Conservation (phyloP, 1,140 invertebrate species). For the Globodera rostochiensis region DNA sequence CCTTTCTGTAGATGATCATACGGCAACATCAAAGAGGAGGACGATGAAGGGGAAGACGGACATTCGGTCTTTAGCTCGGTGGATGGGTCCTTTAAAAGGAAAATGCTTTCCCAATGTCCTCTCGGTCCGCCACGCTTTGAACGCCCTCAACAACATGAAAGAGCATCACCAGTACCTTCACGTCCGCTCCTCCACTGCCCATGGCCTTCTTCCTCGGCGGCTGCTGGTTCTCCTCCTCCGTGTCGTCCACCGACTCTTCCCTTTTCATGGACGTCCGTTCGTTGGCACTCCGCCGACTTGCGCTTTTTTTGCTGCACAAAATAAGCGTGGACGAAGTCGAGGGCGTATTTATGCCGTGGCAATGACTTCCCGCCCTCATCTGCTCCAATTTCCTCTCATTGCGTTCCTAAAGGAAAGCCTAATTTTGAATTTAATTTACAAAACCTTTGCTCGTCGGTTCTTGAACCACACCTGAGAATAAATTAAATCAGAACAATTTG, state of each 20-base stretch:
- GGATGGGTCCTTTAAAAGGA: neutral
- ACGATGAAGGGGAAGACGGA: neutral
- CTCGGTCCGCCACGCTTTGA: neutral
- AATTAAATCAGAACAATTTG: neutral
- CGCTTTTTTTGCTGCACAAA: neutral
- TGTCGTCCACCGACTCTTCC: conserved; percentile 28
- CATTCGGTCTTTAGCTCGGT: neutral
- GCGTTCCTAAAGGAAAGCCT: neutral
- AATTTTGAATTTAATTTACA: neutral
- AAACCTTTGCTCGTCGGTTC: conserved; percentile 27
- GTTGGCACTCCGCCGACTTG: neutral
- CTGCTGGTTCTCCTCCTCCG: conserved; percentile 28
- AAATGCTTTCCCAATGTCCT: neutral
- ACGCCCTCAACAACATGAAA: neutral
- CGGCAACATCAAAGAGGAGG: neutral
- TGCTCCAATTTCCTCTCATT: conserved; percentile 27
- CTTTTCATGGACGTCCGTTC: conserved; percentile 16
- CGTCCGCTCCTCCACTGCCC: neutral
- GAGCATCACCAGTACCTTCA: neutral
- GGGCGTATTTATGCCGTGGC: neutral
- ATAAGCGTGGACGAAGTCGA: neutral
- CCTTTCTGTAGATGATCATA: neutral
- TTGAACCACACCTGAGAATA: conserved; percentile 29
- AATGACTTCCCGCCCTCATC: neutral
- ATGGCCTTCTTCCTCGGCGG: neutral